Percentiles rank a stretch among this genome's conserved stretches.
These are phyloP conservation scores for Esperia sulphurella DNA, from an alignment of 2,888 invertebrate species.

Conservation along the genomic window DNA sequence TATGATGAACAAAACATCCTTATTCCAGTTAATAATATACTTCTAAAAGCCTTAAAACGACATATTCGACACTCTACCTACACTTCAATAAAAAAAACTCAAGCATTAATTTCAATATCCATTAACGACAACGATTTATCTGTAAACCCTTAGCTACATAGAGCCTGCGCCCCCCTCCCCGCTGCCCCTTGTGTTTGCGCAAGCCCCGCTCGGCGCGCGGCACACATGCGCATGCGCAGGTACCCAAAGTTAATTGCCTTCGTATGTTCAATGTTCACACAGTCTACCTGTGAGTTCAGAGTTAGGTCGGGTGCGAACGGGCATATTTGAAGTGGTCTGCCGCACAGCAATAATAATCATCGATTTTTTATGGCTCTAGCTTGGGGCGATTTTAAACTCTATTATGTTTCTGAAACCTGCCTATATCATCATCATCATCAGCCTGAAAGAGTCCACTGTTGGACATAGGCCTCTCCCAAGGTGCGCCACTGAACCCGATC, in stretches of 20 bases:
- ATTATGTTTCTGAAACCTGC: too few relatives aligned
- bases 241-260: conserved; percentile 75
- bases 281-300: conserved; percentile 55
- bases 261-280: conserved; percentile 72
- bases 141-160: conserved; percentile 17
- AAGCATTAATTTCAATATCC: background rate
- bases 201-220: conserved; percentile 39
- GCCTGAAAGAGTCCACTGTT: too few relatives aligned
- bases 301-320: background rate
- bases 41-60: too few relatives aligned
- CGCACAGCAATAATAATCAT: background rate
- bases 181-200: conserved; percentile 53
- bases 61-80: too few relatives aligned
- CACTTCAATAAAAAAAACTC: too few relatives aligned
- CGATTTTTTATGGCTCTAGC: background rate
- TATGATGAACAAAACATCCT: too few relatives aligned
- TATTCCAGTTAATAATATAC: too few relatives aligned
- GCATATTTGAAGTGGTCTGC: too few relatives aligned
- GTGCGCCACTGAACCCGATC: too few relatives aligned
- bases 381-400: background rate
- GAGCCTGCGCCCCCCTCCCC: conserved; percentile 30
- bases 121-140: conserved; percentile 52
- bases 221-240: conserved; percentile 56
- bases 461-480: too few relatives aligned
- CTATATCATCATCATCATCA: too few relatives aligned